Base-by-base conservation (phyloP, 1,140 invertebrate species). In the Leptinotarsa texana region DNA sequence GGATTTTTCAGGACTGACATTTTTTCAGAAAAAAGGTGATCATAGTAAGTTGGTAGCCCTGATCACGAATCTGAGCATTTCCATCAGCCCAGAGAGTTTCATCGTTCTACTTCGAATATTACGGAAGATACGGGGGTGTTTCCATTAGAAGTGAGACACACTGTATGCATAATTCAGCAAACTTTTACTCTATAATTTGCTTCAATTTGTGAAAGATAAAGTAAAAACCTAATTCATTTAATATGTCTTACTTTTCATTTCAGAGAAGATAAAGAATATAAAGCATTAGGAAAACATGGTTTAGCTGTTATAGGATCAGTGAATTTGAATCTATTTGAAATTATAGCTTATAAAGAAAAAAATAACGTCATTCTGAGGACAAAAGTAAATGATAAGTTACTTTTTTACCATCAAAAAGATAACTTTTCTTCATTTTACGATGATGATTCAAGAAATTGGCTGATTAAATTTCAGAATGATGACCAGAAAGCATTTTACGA, bases 341-440 rank as follows among this genome's bases (percentile, higher is more conserved):
- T 82, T 47, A 78, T 82, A 51, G 62, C 78, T 48, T 82, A 82
- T 66, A 78, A 78, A 78, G 69, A 78, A 66, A 79, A 78, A 62
- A 77, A 74, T 24, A 76, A 80, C 72, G 68, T 79, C 13, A 75
- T 80, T 57, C 48, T 74, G 13, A 78, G 69, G 63, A 61, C 65
- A 6, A 80, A 73, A 75, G 18, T 80, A 65, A 67, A 57, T 27
- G 6, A 57, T 11, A 61, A 62, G n/a, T 77, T 78, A 71, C 33
- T 72, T 49, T 70, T 82, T 47, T 63, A 22, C 1, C 13, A 76
- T n/a, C 75, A 79, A 63, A 72, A 74, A 69, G 78, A 82, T 66
- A 69, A 78, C n/a, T 79, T 72, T 73, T 27, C 74, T 13, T 67
- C 77, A 13, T 80, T 82, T 49, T 72, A 49, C 63, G 82, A 83